Evolutionary conservation across 2,113 vertebrate genomes (phyloP).

Genomic region (Forbesichthys papilliferus): DNA sequence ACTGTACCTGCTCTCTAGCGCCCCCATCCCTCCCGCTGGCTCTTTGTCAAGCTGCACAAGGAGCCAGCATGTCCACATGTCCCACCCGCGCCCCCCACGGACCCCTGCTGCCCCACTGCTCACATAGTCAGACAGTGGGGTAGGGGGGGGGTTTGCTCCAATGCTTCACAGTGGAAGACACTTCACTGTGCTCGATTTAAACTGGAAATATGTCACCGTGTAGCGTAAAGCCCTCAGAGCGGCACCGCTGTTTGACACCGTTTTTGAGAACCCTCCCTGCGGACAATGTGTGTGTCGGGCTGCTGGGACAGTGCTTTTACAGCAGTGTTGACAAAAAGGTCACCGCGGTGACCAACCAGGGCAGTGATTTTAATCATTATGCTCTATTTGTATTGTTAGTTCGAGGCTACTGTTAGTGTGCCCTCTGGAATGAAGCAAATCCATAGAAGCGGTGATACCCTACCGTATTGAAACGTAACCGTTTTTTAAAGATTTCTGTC

Average conservation of each 20-base stretch:
- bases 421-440: conserved; percentile 20
- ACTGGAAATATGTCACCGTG: conserved; percentile 1
- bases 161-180: conserved; percentile 30
- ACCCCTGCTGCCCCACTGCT: conserved; percentile 6
- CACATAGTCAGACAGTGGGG: neutral
- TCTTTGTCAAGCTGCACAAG: conserved; percentile 50
- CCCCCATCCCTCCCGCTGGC: conserved; percentile 49
- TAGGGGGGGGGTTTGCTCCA: conserved; percentile 11
- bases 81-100: conserved; percentile 36
- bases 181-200: conserved; percentile 10
- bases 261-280: conserved; percentile 6
- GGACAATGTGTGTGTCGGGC: conserved; percentile 1
- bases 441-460: conserved; percentile 8
- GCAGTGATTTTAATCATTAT: conserved; percentile 57
- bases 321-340: conserved; percentile 7
- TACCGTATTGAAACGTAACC: conserved; percentile 4
- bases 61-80: conserved; percentile 48
- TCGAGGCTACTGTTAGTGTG: conserved; percentile 19
- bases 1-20: conserved; percentile 68
- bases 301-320: conserved; percentile 6
- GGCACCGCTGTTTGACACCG: conserved; percentile 1
- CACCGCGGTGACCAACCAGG: conserved; percentile 24
- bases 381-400: conserved; percentile 54
- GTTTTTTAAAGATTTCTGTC: neutral
- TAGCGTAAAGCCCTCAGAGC: conserved; percentile 27